Conservation (phyloP, 2,113 vertebrate species). For the Plectropomus leopardus region DNA sequence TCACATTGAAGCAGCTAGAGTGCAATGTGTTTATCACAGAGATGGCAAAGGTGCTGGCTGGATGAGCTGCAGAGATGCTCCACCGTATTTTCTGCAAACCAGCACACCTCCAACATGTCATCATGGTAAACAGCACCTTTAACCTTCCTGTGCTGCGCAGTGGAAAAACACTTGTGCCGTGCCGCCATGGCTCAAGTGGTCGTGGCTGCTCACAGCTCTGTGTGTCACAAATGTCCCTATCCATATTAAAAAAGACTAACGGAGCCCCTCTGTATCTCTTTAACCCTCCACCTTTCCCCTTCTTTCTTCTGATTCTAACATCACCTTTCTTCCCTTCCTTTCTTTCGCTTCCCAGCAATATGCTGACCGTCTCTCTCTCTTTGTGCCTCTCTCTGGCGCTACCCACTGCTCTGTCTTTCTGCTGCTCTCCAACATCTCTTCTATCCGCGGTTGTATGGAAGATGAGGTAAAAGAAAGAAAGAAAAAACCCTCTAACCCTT, state of each 20-base stretch:
- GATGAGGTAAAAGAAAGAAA: slow-evolving; percentile 69
- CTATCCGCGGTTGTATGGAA: slow-evolving; percentile 60
- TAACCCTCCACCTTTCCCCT: not conserved
- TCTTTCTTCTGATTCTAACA: slow-evolving; percentile 8
- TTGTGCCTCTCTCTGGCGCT: slow-evolving; percentile 38
- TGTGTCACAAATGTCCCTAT: too few species aligned
- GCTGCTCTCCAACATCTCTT: slow-evolving; percentile 48
- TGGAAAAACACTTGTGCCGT: not conserved
- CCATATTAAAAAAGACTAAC: not conserved
- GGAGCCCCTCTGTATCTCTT: not conserved
- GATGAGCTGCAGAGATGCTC: not conserved
- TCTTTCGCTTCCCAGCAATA: slow-evolving; percentile 4
- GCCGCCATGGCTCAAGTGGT: not conserved
- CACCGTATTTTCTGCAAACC: not conserved
- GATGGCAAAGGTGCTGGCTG: too few species aligned
- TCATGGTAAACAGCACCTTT: not conserved
- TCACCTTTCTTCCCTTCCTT: slow-evolving; percentile 16
- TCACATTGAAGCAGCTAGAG: not conserved
- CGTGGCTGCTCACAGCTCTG: not conserved
- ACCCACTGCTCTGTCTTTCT: slow-evolving; percentile 42
- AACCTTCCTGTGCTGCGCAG: not conserved
- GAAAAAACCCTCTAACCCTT: slow-evolving; percentile 64
- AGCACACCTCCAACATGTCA: not conserved
- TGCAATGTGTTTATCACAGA: not conserved
- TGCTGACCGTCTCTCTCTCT: slow-evolving; percentile 28